Conservation (phyloP, 2,888 invertebrate genomes). For the Strigamia crassipes region DNA sequence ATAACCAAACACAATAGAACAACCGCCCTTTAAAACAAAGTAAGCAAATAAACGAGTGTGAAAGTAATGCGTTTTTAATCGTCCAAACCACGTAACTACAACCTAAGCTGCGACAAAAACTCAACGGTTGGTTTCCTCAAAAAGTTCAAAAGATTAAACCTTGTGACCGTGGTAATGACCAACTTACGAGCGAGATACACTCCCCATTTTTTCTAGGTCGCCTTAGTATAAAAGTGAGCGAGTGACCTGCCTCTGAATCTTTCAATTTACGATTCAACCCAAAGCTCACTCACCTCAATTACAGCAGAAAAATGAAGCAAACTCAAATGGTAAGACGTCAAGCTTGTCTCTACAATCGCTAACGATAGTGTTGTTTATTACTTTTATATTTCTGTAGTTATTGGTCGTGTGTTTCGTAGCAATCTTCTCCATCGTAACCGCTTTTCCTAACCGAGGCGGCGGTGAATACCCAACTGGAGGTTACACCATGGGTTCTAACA, state of each 20-base stretch:
- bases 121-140: background rate
- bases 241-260: background rate
- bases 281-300: background rate
- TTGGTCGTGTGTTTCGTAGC: background rate
- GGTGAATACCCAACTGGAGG: constrained; percentile 17
- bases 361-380: background rate
- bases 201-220: constrained; percentile 17
- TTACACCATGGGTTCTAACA: background rate
- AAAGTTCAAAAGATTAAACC: background rate
- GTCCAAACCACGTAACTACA: background rate
- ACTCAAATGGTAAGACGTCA: background rate
- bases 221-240: constrained; percentile 1
- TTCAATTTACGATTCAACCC: background rate
- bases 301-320: constrained; percentile 21
- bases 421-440: background rate
- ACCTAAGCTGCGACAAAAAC: background rate
- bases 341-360: background rate
- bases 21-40: background rate
- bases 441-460: background rate
- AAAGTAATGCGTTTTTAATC: background rate
- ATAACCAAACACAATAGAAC: background rate
- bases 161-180: constrained; percentile 34
- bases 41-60: background rate
- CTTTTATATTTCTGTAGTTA: background rate
- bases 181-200: background rate